These are phyloP conservation scores for Cyprinus carpio DNA, from an alignment of 2,113 vertebrate genomes.

Conservation along the genomic window DNA sequence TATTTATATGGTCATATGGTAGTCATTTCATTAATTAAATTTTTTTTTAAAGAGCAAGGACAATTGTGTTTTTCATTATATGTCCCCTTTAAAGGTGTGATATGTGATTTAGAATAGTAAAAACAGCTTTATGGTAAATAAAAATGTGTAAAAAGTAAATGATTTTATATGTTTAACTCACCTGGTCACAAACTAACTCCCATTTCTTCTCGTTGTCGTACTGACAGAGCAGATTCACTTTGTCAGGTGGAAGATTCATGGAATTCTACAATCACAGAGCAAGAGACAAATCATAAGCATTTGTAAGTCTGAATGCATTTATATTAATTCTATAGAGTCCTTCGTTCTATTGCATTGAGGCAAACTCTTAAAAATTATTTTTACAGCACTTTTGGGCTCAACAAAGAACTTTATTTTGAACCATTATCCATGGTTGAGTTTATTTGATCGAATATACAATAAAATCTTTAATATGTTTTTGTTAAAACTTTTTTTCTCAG, in stretches of 20 bases:
- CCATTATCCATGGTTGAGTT: neutral
- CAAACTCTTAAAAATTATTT: neutral
- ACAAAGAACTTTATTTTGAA: neutral
- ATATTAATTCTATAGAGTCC: neutral
- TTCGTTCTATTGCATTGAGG: neutral
- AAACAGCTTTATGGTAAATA: neutral
- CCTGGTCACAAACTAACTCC: conserved; percentile 57
- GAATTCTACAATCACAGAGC: conserved; percentile 47
- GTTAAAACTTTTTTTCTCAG: neutral
- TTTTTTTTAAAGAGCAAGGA: neutral
- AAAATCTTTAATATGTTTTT: neutral
- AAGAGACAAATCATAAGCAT: neutral
- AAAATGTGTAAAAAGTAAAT: neutral
- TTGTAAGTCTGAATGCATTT: neutral
- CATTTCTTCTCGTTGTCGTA: conserved; percentile 57
- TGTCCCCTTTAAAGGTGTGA: neutral
- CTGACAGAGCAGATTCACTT: conserved; percentile 51
- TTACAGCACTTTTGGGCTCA: neutral
- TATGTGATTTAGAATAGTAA: neutral
- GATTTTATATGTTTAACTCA: neutral
- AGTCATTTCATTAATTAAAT: too few species aligned
- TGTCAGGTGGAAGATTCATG: conserved; percentile 59
- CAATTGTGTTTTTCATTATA: neutral
- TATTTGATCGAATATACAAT: too few species aligned
- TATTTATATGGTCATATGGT: neutral